Conservation (phyloP, 2,888 invertebrate genomes). For the Pasiphila rectangulata region DNA sequence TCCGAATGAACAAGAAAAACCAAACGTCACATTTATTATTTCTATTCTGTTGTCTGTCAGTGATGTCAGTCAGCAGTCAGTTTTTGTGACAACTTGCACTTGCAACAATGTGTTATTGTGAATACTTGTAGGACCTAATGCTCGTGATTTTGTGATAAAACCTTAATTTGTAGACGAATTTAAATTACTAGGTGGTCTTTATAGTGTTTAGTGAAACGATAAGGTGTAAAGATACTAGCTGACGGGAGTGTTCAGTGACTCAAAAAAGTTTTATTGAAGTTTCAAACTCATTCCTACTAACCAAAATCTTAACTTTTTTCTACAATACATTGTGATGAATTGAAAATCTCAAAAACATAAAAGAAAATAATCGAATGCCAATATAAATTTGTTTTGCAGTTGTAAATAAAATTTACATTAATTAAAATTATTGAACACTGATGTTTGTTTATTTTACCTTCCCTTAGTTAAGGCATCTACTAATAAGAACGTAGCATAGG, state of each 20-base stretch:
- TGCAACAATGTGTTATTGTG: constrained; percentile 7
- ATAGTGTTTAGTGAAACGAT: neutral
- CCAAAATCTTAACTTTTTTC: too few relatives aligned
- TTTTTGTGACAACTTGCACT: constrained; percentile 6
- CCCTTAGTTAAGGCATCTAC: too few relatives aligned
- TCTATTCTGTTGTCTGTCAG: neutral
- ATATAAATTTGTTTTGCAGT: too few relatives aligned
- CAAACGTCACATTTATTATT: constrained; percentile 8
- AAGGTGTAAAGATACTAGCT: neutral
- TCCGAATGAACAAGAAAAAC: constrained; percentile 6
- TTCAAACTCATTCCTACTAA: too few relatives aligned
- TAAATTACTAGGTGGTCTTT: neutral
- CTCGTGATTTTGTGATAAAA: constrained; percentile 6
- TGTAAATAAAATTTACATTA: too few relatives aligned
- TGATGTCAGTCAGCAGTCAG: too few relatives aligned
- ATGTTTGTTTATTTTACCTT: constrained; percentile 12
- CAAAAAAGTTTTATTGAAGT: constrained; percentile 12
- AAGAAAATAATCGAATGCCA: too few relatives aligned
- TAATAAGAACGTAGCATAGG: neutral
- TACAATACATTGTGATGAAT: too few relatives aligned
- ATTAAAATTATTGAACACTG: constrained; percentile 1
- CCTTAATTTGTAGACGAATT: neutral
- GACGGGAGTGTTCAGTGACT: neutral
- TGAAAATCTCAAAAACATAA: neutral
- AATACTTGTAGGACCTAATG: neutral